Evolutionary conservation across 37 sponge, comb jelly and placozoan genomes (phyloP), one percentile per base, ranked within the genome.

Genomic region (Crambe crambe): DNA sequence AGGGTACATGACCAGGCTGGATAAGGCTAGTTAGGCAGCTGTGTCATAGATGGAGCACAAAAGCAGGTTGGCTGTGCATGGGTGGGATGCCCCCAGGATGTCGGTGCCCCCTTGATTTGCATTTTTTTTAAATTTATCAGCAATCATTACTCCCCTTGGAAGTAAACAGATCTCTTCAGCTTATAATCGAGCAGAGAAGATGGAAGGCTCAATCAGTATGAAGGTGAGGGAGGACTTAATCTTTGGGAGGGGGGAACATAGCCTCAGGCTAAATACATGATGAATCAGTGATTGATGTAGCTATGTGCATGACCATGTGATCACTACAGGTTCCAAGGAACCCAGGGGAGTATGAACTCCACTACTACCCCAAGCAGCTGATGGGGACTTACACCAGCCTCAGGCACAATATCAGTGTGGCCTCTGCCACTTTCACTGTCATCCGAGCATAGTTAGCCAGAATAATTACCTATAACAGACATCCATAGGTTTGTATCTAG

Each of bases 301-400:
- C 69, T 69, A 25, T 36, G 12, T 47, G 51, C 51, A 15, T 15
- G 51, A 47, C 12, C 10, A 15, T 6, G 51, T 47, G 51, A 47
- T 15, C 51, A 47, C 12, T 56, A 43, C 76, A 90, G 85, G 85
- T 76, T 37, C 90, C 90, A 25, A 60, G 31, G 29, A 43, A 37
- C 26, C 85, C 85, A 35, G 90, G 90, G 42, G 72, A 38, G 63
- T 80, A 90, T 75, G 81, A 90, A 70, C 57, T 67, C 1, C 84
- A 85, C 40, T 89, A 89, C 60, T 74, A 69, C n/a, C 85, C 90
- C 3, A 43, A 70, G 18, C 79, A 76, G 76, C 80, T 89, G 37
- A 2, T 34, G 3, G 58, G 77, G 8, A 41, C 29, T 21, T 38
- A 43, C 70, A 84, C 80, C 30, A 77, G 85, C 34, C 35, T 62